Percentiles rank a stretch among this genome's conserved stretches.
These are phyloP conservation scores for Hesperia comma DNA, from an alignment of 2,888 invertebrate genomes.

Conservation along the genomic window DNA sequence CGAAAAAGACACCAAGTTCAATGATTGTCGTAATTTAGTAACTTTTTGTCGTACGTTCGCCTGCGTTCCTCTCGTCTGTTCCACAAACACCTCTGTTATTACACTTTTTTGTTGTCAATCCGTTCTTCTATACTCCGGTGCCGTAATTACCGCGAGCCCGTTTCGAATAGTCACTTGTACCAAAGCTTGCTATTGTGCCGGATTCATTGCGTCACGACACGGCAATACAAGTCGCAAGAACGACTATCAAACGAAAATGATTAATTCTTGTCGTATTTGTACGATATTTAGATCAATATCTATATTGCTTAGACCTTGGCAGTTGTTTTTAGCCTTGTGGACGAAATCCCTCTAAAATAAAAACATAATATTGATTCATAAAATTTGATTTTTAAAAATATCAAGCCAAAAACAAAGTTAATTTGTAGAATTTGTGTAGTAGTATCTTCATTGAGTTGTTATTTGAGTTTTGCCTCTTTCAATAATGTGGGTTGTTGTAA, in stretches of 20 bases:
- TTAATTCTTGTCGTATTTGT: constrained; percentile 64
- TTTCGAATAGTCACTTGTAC: constrained; percentile 58
- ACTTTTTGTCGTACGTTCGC: constrained; percentile 45
- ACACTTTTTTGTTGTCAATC: constrained; percentile 59
- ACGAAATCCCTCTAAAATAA: background rate
- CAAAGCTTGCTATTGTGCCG: constrained; percentile 65
- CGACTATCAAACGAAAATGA: constrained; percentile 54
- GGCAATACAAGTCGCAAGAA: constrained; percentile 47
- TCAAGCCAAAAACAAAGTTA: no score
- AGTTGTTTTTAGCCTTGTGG: background rate
- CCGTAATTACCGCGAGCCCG: constrained; percentile 60
- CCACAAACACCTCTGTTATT: constrained; percentile 53
- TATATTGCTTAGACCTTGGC: constrained; percentile 15
- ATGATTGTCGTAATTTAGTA: constrained; percentile 45
- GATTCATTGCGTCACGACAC: constrained; percentile 63
- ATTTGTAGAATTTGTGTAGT: no score
- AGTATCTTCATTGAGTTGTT: no score
- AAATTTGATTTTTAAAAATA: no score
- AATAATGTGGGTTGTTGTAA: no score
- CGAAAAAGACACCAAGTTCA: constrained; percentile 24
- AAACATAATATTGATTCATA: background rate
- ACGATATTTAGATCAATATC: constrained; percentile 41
- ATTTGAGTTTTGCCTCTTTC: no score
- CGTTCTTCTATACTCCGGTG: constrained; percentile 54
- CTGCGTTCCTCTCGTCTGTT: constrained; percentile 42